phyloP scores from a whole-genome alignment of 1,140 invertebrate genomes.

The Halesus radiatus region DNA sequence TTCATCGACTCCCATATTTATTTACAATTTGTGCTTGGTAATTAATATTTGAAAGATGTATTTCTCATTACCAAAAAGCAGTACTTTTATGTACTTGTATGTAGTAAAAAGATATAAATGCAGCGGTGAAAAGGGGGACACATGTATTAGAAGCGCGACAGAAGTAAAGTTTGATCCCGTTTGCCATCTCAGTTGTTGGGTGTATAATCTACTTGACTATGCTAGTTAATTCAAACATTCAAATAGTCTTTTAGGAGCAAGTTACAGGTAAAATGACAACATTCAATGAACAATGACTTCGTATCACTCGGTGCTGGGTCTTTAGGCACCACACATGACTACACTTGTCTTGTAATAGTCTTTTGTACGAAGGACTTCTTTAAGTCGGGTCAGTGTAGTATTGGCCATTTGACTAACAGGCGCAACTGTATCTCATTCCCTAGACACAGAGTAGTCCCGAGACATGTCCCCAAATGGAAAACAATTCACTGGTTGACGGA shows the following conservation, averaged over 20 bases:
- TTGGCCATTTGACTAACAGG: background rate
- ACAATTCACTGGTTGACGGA: background rate
- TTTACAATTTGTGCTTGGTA: slow-evolving; percentile 9
- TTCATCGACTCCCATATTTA: slow-evolving; percentile 21
- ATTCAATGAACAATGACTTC: slow-evolving; percentile 12
- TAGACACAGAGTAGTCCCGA: slow-evolving; percentile 4
- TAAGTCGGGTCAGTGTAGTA: background rate
- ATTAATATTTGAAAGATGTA: background rate
- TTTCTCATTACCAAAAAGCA: no score
- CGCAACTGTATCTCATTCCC: background rate
- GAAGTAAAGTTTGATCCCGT: slow-evolving; percentile 50
- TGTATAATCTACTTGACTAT: slow-evolving; percentile 32
- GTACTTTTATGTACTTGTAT: no score
- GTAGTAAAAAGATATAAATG: slow-evolving; percentile 16
- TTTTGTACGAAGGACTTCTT: no score
- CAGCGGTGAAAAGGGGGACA: background rate
- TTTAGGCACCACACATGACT: background rate
- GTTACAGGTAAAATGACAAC: slow-evolving; percentile 24
- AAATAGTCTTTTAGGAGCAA: slow-evolving; percentile 46
- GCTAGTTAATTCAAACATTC: slow-evolving; percentile 45
- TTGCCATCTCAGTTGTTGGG: slow-evolving; percentile 27
- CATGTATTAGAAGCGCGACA: background rate
- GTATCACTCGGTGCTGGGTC: slow-evolving; percentile 52
- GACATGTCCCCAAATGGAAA: slow-evolving; percentile 7
- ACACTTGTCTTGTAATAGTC: no score